Conservation (phyloP, 1,140 invertebrate species). For the Drosophila murphyi region DNA sequence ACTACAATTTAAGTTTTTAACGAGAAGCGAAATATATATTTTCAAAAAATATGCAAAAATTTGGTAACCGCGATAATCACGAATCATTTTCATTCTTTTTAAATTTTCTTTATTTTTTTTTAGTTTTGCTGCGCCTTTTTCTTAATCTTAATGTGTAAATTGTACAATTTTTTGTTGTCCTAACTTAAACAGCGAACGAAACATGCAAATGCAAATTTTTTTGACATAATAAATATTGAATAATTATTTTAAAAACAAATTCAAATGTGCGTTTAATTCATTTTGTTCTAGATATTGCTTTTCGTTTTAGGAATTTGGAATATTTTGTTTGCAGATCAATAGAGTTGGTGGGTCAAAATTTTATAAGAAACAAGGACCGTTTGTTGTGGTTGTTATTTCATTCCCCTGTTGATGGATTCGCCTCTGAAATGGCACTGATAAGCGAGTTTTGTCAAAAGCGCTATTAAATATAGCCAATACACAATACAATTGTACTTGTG, state of each 20-base stretch:
- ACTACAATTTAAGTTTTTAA: constrained; percentile 29
- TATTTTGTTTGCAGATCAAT: no score
- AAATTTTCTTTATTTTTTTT: constrained; percentile 30
- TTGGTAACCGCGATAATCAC: constrained; percentile 35
- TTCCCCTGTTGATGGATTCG: constrained; percentile 11
- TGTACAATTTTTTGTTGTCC: constrained; percentile 79
- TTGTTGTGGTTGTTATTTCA: not conserved
- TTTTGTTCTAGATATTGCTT: not conserved
- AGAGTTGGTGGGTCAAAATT: no score
- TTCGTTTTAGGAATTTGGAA: no score
- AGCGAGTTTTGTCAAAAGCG: not conserved
- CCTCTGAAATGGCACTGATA: constrained; percentile 16
- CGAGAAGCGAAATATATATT: constrained; percentile 28
- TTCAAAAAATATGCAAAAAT: constrained; percentile 46
- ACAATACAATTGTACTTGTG: constrained; percentile 7
- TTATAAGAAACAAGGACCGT: not conserved
- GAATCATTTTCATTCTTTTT: constrained; percentile 15
- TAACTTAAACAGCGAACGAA: constrained; percentile 69
- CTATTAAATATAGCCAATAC: not conserved
- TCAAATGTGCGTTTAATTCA: not conserved
- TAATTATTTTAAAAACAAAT: constrained; percentile 74
- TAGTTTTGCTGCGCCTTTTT: constrained; percentile 43
- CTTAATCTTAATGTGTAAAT: constrained; percentile 78
- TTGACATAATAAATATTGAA: constrained; percentile 76
- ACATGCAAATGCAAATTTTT: constrained; percentile 64